A percentile compares a stretch with the other conserved stretches of the same genome.
Evolutionary conservation across 2,113 vertebrate species (phyloP).

Genomic region (Colistium nudipinnis): DNA sequence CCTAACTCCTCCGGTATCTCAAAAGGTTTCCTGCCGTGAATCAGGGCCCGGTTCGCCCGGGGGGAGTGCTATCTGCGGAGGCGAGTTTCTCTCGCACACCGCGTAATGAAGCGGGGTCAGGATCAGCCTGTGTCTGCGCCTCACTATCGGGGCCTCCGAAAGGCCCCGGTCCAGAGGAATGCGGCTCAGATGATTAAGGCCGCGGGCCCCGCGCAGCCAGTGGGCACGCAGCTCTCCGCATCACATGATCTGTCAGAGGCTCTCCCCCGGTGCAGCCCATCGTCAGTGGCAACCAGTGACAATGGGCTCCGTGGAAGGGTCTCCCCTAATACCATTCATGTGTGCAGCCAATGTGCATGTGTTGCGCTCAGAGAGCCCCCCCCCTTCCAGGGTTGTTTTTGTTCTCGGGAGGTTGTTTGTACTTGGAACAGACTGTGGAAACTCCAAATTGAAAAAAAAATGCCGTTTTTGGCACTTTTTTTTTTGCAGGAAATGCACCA

Average conservation of each 20-base stretch:
- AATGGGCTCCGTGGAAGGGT: conserved; percentile 63
- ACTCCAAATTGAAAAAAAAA: conserved; percentile 6
- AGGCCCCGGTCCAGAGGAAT: conserved; percentile 66
- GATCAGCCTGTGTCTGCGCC: conserved; percentile 7
- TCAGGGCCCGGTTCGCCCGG: not conserved
- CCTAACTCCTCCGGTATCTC: conserved; percentile 23
- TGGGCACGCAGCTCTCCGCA: conserved; percentile 48
- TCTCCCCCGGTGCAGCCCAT: conserved; percentile 46
- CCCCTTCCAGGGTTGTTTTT: conserved; percentile 63
- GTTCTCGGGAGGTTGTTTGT: conserved; percentile 60
- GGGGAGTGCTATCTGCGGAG: conserved; percentile 18
- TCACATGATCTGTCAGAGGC: conserved; percentile 67
- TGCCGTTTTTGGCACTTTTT: not conserved
- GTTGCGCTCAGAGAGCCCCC: conserved; percentile 31
- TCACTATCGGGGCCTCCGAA: conserved; percentile 38
- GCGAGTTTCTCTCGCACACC: not conserved
- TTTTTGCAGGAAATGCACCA: not conserved
- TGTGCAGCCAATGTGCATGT: conserved; percentile 47
- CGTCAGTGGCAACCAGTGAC: conserved; percentile 66
- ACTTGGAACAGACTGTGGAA: conserved; percentile 1
- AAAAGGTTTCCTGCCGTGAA: conserved; percentile 7
- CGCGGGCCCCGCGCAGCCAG: conserved; percentile 46
- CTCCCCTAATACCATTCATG: conserved; percentile 73
- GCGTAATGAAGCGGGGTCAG: conserved; percentile 5
- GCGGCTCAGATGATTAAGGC: conserved; percentile 68